These are phyloP conservation scores for Chelonia mydas DNA, from an alignment of 2,797 vertebrate genomes.

Conservation along the genomic window DNA sequence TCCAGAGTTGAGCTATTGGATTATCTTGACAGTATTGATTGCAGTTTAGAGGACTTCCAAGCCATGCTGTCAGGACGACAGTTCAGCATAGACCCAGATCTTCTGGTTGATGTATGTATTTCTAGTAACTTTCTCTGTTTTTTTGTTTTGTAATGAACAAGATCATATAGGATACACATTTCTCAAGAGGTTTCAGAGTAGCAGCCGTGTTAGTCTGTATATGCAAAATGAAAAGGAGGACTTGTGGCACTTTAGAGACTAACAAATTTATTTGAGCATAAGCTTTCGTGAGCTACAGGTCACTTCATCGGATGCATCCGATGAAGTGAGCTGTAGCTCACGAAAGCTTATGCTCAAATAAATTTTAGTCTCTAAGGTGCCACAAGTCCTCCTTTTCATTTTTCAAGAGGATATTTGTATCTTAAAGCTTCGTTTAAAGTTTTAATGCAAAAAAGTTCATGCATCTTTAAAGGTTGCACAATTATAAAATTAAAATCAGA, in stretches of 20 bases:
- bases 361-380: too few relatives aligned
- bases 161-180: neutral
- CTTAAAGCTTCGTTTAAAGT: neutral
- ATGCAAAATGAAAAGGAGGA: too few relatives aligned
- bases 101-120: constrained; percentile 87
- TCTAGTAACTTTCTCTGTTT: neutral
- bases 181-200: too few relatives aligned
- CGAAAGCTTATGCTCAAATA: too few relatives aligned
- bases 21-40: constrained; percentile 98
- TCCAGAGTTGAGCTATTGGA: constrained; percentile 95
- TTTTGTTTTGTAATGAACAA: constrained; percentile 16
- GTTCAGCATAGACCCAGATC: constrained; percentile 91
- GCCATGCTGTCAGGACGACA: constrained; percentile 94
- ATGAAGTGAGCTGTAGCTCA: too few relatives aligned
- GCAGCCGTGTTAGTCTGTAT: too few relatives aligned
- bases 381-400: too few relatives aligned
- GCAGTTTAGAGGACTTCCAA: constrained; percentile 97
- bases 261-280: too few relatives aligned
- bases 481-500: neutral
- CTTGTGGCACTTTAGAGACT: too few relatives aligned
- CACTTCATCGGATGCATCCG: too few relatives aligned
- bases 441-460: neutral
- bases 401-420: too few relatives aligned
- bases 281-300: too few relatives aligned
- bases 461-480: neutral